A percentile compares a stretch with the other conserved stretches of the same genome.
These are phyloP conservation scores for Rafetus swinhoei DNA, from an alignment of 2,113 vertebrate genomes.

Conservation along the genomic window DNA sequence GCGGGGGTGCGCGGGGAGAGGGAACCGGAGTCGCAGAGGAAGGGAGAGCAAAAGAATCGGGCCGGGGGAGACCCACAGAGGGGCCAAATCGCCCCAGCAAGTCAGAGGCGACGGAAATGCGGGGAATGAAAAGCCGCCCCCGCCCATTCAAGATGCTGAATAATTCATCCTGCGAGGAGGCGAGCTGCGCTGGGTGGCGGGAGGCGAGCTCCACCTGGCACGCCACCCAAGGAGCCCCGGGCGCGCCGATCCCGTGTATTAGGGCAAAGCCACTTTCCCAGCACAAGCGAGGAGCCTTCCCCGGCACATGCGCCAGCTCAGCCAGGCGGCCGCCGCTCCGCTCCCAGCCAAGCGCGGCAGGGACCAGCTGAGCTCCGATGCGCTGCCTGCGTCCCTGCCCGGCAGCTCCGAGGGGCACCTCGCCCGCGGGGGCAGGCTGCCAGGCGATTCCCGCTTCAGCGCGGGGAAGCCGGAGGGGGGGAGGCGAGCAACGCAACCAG, in stretches of 20 bases:
- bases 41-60: not conserved
- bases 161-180: slow-evolving; percentile 54
- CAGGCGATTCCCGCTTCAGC: too few relatives aligned
- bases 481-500: too few relatives aligned
- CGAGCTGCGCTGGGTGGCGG: too few relatives aligned
- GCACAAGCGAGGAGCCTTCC: slow-evolving; percentile 3
- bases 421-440: not conserved
- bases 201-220: slow-evolving; percentile 49
- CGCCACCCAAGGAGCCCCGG: not conserved
- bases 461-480: too few relatives aligned
- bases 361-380: not conserved
- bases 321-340: too few relatives aligned
- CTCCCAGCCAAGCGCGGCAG: not conserved
- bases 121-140: not conserved
- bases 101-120: not conserved
- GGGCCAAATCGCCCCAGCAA: not conserved
- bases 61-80: slow-evolving; percentile 47
- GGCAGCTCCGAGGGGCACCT: not conserved
- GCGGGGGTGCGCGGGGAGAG: too few relatives aligned
- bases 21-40: not conserved
- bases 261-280: slow-evolving; percentile 43
- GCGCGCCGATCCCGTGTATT: not conserved
- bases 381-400: not conserved
- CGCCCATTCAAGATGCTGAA: slow-evolving; percentile 55
- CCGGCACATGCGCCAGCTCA: not conserved